Base-by-base conservation (phyloP, 2,888 invertebrate genomes). In the Leptopterna dolabrata region DNA sequence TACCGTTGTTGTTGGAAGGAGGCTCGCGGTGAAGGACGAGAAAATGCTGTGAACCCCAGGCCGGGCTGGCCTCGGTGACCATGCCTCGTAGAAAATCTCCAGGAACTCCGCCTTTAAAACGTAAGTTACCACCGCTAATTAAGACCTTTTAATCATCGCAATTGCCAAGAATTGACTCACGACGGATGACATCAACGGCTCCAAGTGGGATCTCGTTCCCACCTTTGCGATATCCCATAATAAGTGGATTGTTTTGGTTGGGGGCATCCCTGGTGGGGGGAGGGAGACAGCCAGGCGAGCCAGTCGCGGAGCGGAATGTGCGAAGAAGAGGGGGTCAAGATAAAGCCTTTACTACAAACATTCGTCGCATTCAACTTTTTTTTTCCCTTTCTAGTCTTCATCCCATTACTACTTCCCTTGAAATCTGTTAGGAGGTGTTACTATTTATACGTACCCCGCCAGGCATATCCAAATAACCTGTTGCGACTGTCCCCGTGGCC, bases 311-410 rank as follows among this genome's bases (percentile, higher is more conserved):
- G 78, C 16, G 78, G 78, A 78, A 78, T 55, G 83, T 83, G 83
- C 63, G 71, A 83, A 63, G 83, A 63, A 63, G 81, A 55, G 81
- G 83, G 41, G 83, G 83, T 70, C 70, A 41, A 45, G 73, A 43
- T 85, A 85, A 73, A 85, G 85, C 85, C 85, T 85, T 85, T 85
- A 85, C 85, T 76, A 76, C 85, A 85, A 85, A 85, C 85, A 85
- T 85, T 76, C 76, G 85, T 85, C 85, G 47, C 71, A 85, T 83
- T 83, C 70, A 45, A 83, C 41, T 30, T 70, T 83, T 83, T 83
- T 36, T 36, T 36, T 36, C 36, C 41, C 63, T 70, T 82, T 83
- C 70, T 83, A 43, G 63, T 73, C 73, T 73, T 73, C 73, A 73
- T 41, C 73, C 73, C 73, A 41, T 73, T 41, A 73, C 41, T 73